A percentile compares a stretch with the other conserved stretches of the same genome.
Conservation (phyloP, 2,797 vertebrate genomes). For the Lemur catta region DNA sequence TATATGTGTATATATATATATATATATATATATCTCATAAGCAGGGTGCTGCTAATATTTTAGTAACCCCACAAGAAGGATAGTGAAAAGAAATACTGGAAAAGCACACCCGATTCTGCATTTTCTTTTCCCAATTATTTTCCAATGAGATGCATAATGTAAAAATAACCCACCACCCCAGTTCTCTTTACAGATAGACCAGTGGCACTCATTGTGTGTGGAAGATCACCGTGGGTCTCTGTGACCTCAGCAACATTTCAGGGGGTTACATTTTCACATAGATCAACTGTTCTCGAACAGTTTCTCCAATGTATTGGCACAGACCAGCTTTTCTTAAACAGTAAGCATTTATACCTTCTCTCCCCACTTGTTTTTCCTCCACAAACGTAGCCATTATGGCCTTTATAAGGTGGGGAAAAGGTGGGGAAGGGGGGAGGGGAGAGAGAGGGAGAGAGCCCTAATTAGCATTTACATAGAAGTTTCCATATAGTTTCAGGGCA, state of each 20-base stretch:
- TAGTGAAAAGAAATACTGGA: conserved; percentile 52
- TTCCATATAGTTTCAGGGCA: neutral
- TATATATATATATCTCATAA: neutral
- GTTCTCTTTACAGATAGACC: conserved; percentile 19
- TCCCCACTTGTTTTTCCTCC: neutral
- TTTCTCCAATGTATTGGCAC: conserved; percentile 55
- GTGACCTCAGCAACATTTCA: conserved; percentile 60
- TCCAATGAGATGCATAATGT: neutral
- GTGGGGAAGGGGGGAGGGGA: neutral
- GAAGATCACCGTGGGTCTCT: conserved; percentile 45
- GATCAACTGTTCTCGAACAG: conserved; percentile 66
- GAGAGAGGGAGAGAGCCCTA: neutral
- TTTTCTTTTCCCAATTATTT: conserved; percentile 44
- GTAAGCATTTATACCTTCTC: conserved; percentile 22
- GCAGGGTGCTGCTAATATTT: conserved; percentile 40
- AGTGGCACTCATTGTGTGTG: neutral
- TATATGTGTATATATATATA: neutral
- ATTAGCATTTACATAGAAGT: neutral
- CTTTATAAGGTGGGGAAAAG: neutral
- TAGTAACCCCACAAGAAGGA: conserved; percentile 48
- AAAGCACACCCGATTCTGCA: neutral
- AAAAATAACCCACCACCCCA: conserved; percentile 3
- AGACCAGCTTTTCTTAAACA: conserved; percentile 60
- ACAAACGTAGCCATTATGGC: conserved; percentile 51
- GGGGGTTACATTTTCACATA: conserved; percentile 64